A percentile compares a stretch with the other conserved stretches of the same genome.
Conservation (phyloP, 1,140 invertebrate species). For the Lysiphlebus fabarum region DNA sequence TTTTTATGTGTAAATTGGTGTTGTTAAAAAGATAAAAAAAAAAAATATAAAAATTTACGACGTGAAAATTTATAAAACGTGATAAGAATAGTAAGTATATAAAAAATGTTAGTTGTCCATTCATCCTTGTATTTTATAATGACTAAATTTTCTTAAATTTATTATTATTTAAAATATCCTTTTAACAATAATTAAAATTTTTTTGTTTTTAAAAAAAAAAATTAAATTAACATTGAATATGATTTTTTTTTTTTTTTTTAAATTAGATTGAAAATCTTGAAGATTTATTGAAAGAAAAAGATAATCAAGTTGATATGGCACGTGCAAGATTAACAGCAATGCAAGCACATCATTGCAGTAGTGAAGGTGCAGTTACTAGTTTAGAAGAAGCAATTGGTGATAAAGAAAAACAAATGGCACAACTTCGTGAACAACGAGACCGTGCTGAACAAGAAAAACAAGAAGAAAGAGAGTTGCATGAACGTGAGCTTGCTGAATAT, state of each 20-base stretch:
- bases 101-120: too few relatives aligned
- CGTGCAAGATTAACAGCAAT: constrained; percentile 82
- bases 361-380: constrained; percentile 85
- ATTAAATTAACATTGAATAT: not conserved
- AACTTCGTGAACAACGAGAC: constrained; percentile 88
- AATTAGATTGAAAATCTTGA: constrained; percentile 93
- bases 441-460: constrained; percentile 94
- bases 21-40: too few relatives aligned
- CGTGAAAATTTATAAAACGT: too few relatives aligned
- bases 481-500: constrained; percentile 90
- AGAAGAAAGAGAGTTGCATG: constrained; percentile 91
- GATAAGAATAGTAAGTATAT: too few relatives aligned
- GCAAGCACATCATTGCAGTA: constrained; percentile 89
- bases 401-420: constrained; percentile 94
- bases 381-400: constrained; percentile 94
- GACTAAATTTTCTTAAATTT: too few relatives aligned
- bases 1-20: too few relatives aligned
- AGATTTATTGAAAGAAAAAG: constrained; percentile 95
- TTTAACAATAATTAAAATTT: too few relatives aligned
- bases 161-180: too few relatives aligned
- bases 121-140: too few relatives aligned
- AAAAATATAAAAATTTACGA: too few relatives aligned
- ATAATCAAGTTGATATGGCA: constrained; percentile 95
- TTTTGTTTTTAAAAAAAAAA: not conserved
- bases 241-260: constrained; percentile 12